Percentiles rank a stretch among this genome's conserved stretches.
phyloP scores from a whole-genome alignment of 2,888 invertebrate genomes.

The Leuctra nigra region DNA sequence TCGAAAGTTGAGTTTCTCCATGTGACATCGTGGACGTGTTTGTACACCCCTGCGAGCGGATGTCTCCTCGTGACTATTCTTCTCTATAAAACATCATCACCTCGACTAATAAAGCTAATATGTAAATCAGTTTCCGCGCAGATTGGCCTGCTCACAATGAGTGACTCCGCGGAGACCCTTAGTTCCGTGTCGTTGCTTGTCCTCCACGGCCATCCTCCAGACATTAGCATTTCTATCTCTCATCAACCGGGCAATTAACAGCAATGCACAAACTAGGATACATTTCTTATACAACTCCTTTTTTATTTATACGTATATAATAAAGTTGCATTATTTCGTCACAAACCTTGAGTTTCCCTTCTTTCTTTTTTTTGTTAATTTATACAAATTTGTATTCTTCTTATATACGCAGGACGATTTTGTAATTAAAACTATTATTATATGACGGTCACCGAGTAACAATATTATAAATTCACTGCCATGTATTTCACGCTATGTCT shows the following conservation, averaged over 20 bases:
- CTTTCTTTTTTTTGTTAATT: not conserved
- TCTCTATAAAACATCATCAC: not conserved
- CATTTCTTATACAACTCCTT: not conserved
- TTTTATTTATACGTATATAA: not conserved
- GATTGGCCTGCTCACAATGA: slow-evolving; percentile 17
- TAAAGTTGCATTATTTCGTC: slow-evolving; percentile 9
- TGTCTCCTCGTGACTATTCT: slow-evolving; percentile 9
- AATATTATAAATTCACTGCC: not conserved
- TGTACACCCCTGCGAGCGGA: slow-evolving; percentile 12
- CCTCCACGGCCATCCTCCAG: slow-evolving; percentile 4
- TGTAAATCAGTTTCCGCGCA: slow-evolving; percentile 14
- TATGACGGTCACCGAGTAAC: too few relatives aligned
- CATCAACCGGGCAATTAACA: slow-evolving; percentile 4
- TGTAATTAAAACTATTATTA: slow-evolving; percentile 9
- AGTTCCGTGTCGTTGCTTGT: slow-evolving; percentile 25
- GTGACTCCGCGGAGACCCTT: slow-evolving; percentile 19
- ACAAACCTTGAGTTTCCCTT: slow-evolving; percentile 13
- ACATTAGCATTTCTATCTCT: slow-evolving; percentile 16
- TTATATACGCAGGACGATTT: not conserved
- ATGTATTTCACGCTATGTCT: too few relatives aligned
- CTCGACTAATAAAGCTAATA: slow-evolving; percentile 17
- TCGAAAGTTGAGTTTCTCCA: not conserved
- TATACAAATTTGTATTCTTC: not conserved
- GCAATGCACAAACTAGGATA: not conserved
- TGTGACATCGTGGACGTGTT: not conserved